Evolutionary conservation across 2,888 invertebrate species (phyloP), one percentile per base, ranked within the genome.

Genomic region (Caenorhabditis doughertyi): DNA sequence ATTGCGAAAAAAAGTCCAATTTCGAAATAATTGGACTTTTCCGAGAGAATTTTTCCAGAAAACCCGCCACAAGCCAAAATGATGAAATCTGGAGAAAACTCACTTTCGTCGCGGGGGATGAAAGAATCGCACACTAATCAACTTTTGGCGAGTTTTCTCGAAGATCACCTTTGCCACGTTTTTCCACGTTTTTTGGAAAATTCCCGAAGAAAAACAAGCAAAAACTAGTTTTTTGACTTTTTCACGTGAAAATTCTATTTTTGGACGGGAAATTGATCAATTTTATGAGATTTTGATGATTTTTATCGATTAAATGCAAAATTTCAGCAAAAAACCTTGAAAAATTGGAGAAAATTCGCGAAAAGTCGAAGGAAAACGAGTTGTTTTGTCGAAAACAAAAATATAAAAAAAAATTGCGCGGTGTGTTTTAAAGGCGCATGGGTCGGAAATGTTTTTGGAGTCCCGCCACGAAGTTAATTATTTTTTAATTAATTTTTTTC

Each of bases 361-460:
- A 4, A 23, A 70, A 68, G 42, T 29, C 11, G 51, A 11, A 1
- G 47, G 23, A 51, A 65, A 65, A 65, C 51, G 23, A 51, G 23
- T 13, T 27, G 11, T 13, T 32, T 21, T n/a, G n/a, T n/a, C 0
- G 23, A 42, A 55, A 44, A 55, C 55, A 39, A 29, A 11, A 42
- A 25, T 4, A 27, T 42, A 42, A 68, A 29, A 23, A 3, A 27
- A 42, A 13, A 13, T 25, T 51, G 51, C 4, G 25, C 21, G 32
- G 42, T 7, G 23, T 2, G 55, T 68, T 49, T 68, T 55, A 55
- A 68, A 68, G 68, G 68, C 55, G 42, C 55, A 68, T 44, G 18
- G 11, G 3, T 0, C 1, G 1, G n/a, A 2, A 13, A 11, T 16
- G 3, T 35, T 5, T 3, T 13, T 9, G 18, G 21, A 39, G 65